Percentiles rank a stretch among this genome's conserved stretches.
phyloP scores from a whole-genome alignment of 53 echinoderm and acorn worm genomes.

The Holothuria scabra region DNA sequence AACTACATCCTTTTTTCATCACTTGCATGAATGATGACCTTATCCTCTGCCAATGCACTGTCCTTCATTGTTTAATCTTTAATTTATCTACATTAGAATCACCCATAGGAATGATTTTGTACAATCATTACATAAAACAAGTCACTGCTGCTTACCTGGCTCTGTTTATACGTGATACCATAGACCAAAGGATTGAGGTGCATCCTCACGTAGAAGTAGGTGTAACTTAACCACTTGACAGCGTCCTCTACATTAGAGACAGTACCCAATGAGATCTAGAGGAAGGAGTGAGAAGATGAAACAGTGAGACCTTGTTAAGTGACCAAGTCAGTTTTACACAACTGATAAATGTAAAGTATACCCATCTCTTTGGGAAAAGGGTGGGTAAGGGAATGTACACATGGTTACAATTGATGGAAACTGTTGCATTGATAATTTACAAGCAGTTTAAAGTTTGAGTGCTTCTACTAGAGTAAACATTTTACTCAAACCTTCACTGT shows the following conservation, averaged over 20 bases:
- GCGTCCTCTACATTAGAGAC: conserved; percentile 95
- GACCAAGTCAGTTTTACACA: background rate
- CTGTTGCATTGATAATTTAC: no score
- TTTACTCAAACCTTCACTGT: no score
- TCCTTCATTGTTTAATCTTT: no score
- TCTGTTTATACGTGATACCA: conserved; percentile 82
- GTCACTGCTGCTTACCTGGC: conserved; percentile 61
- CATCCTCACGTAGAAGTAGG: conserved; percentile 91
- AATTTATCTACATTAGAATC: background rate
- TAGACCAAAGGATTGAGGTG: conserved; percentile 90
- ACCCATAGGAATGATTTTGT: no score
- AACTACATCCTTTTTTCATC: no score
- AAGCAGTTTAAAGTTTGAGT: no score
- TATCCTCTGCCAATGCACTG: no score
- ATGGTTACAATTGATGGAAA: no score
- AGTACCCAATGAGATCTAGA: conserved; percentile 88
- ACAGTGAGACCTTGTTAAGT: background rate
- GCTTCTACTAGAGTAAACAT: no score
- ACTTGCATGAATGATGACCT: no score
- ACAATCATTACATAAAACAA: no score
- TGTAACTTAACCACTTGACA: conserved; percentile 90
- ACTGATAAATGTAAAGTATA: background rate
- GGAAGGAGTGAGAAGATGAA: background rate
- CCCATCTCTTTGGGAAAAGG: background rate
- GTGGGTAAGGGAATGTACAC: background rate